Evolutionary conservation across 1,140 invertebrate species (phyloP).

Genomic region (Tribolium madens): DNA sequence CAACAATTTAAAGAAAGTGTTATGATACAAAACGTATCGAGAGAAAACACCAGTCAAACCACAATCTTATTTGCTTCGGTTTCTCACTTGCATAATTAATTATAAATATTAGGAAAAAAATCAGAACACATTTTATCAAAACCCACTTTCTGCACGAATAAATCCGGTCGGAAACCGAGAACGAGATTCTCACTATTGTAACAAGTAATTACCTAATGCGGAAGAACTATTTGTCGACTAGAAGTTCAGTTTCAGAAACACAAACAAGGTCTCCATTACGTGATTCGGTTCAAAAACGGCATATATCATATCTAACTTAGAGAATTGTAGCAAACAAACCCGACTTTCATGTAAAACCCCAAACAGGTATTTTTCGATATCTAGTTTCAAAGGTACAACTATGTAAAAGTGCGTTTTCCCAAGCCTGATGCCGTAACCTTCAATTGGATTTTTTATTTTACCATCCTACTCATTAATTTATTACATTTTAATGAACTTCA

Average conservation of each 20-base stretch:
- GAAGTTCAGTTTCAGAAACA: not conserved
- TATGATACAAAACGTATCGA: not conserved
- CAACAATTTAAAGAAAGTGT: not conserved
- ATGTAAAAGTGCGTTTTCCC: too few relatives aligned
- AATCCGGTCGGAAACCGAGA: not conserved
- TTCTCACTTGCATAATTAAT: not conserved
- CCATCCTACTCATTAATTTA: not conserved
- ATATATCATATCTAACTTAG: not conserved
- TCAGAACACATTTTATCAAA: not conserved
- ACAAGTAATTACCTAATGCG: conserved; percentile 15
- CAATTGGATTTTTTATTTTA: too few relatives aligned
- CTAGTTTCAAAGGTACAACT: too few relatives aligned
- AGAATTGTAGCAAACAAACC: not conserved
- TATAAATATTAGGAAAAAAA: not conserved
- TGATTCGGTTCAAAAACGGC: not conserved
- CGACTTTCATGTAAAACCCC: not conserved
- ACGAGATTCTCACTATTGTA: not conserved
- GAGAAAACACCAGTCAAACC: not conserved
- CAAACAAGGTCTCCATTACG: conserved; percentile 7
- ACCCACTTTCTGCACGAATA: not conserved
- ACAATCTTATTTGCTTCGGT: not conserved
- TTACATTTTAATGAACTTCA: not conserved
- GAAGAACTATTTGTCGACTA: not conserved
- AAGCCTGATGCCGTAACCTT: too few relatives aligned
- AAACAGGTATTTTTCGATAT: too few relatives aligned